Evolutionary conservation across 1,140 invertebrate genomes (phyloP), one percentile per base, ranked within the genome.

Genomic region (Asobara japonica): DNA sequence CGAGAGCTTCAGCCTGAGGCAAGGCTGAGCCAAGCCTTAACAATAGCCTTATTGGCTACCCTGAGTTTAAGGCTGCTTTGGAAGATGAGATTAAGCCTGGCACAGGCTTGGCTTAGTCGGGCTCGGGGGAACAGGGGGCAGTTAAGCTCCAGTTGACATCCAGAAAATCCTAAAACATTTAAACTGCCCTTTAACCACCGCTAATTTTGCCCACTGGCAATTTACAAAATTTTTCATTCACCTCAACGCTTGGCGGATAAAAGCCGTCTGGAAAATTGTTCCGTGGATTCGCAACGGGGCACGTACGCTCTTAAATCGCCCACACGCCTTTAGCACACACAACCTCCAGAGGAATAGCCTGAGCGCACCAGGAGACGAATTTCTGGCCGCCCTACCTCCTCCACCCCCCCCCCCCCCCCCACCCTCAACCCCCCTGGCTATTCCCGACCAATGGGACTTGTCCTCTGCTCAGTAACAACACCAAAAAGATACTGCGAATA

Each of bases 291-390:
- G 64, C 70, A 72, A 45, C 62, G 30, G 64, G 65, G 64, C 70
- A 72, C 64, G 70, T 72, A 72, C 64, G 45, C 70, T 71, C 69
- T 71, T 71, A 72, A 66, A 51, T 65, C 70, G 70, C 70, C 70
- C 64, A 72, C 70, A 51, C 70, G 29, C 45, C 18, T 66, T 56
- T 25, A 31, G 64, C 36, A 8, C 41, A n/a, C n/a, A 45, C 41
- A 45, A 45, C 41, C 41, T 45, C 41, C 41, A 45, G 10, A 45
- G 41, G 11, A 45, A 45, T 45, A 45, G n/a, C 41, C n/a, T 16
- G 41, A 45, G 41, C 18, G 41, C 41, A 45, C 41, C 18, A 56
- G 25, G 51, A 56, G 51, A 56, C 51, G 51, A 56, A 56, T 56
- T 56, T 56, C 20, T 56, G 4, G 18, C 25, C 51, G 22, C 25